Base-by-base conservation (phyloP, 2,888 invertebrate species). In the Leptinotarsa rubiginosa region DNA sequence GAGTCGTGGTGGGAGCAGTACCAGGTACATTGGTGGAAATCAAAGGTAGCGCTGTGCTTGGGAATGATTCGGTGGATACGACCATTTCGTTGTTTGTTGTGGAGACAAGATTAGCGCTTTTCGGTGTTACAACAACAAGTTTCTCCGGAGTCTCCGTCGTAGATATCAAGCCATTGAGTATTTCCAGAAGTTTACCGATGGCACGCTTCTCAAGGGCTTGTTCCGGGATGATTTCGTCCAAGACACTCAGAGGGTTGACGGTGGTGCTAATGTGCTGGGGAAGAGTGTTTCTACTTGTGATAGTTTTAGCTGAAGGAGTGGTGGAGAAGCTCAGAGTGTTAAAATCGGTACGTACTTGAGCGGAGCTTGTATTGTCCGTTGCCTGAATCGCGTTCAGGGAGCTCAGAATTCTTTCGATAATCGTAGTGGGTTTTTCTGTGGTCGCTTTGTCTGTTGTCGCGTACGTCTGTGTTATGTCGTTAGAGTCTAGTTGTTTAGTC, bases 381-480 rank as follows among this genome's bases (percentile, higher is more conserved):
- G 85, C 86, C 82, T 88, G 87, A 76, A 88, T 87, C 69, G 87
- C 87, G 65, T 86, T 85, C 65, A 88, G 79, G 69, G 88, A 88
- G 80, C 83, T 87, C 75, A 88, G 81, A 75, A 88, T 88, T 83
- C 84, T 84, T 82, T 88, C 87, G 75, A 88, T 88, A 73, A 88
- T 85, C 31, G 88, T 87, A 16, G 88, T 87, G 47, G 87, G 87
- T 84, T 86, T 87, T 83, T 87, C 87, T 69, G 86, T 87, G 69
- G 87, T 87, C 72, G 79, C 78, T 62, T 82, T 80, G 77, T 79
- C 76, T 72, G 78, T 66, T 73, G 75, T 66, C 62, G 77, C 71
- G 66, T 54, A 70, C 69, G 79, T 80, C 78, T 74, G 81, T 74
- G 80, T 75, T 47, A 64, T 74, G 74, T 81, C 77, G 69, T 70